These are phyloP conservation scores for Drosophila atripex DNA, from an alignment of 2,888 invertebrate genomes.

Conservation along the genomic window DNA sequence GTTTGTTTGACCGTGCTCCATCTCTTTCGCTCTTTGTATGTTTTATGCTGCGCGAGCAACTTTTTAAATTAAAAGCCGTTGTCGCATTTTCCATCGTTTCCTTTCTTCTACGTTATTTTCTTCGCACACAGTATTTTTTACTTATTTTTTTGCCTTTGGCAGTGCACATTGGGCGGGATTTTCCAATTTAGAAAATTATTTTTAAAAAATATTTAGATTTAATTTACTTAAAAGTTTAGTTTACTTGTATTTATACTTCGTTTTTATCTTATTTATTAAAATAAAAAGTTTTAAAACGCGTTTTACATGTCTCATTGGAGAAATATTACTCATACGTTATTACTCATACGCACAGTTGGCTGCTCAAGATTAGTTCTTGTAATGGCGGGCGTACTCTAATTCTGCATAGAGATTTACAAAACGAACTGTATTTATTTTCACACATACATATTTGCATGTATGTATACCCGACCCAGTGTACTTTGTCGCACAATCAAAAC, in stretches of 20 bases:
- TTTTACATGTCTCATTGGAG: not conserved
- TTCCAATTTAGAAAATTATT: not conserved
- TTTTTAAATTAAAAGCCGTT: constrained; percentile 67
- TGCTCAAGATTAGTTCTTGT: not conserved
- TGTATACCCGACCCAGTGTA: constrained; percentile 22
- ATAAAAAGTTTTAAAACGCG: too few relatives aligned
- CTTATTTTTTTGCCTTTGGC: constrained; percentile 16
- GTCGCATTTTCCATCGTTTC: constrained; percentile 38
- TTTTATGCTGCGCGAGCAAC: constrained; percentile 57
- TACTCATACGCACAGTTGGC: not conserved
- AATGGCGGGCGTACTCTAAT: not conserved
- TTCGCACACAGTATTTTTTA: constrained; percentile 24
- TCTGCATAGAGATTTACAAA: not conserved
- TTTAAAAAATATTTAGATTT: not conserved
- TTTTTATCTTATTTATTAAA: too few relatives aligned
- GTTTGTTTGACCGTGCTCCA: constrained; percentile 61
- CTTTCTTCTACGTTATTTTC: constrained; percentile 25
- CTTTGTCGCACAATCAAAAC: constrained; percentile 74
- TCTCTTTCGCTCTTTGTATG: constrained; percentile 27
- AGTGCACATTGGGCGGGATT: constrained; percentile 1
- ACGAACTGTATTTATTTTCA: not conserved
- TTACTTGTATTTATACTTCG: too few relatives aligned
- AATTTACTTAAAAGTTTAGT: too few relatives aligned
- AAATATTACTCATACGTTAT: not conserved
- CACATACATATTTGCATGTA: not conserved